These are phyloP conservation scores for Argya squamiceps DNA, from an alignment of 2,797 vertebrate species.

Conservation along the genomic window DNA sequence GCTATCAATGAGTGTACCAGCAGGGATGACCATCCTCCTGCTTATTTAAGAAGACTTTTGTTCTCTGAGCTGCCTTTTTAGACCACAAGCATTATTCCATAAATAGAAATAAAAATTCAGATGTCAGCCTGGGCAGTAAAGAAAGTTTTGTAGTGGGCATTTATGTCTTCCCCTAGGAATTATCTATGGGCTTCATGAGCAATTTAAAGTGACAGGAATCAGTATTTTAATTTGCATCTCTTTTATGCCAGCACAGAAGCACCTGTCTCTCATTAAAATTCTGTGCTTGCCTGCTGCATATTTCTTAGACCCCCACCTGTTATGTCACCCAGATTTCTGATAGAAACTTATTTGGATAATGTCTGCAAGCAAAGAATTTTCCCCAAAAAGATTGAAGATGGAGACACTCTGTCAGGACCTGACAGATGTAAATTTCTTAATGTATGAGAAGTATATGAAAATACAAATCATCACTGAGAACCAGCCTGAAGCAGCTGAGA, in stretches of 20 bases:
- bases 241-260: background rate
- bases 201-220: slow-evolving; percentile 53
- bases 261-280: slow-evolving; percentile 58
- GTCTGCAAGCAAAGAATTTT: slow-evolving; percentile 67
- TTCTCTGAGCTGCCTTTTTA: slow-evolving; percentile 6
- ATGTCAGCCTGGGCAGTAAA: background rate
- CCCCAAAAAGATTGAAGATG: slow-evolving; percentile 66
- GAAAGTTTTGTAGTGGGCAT: slow-evolving; percentile 2
- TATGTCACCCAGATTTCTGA: slow-evolving; percentile 69
- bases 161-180: slow-evolving; percentile 15
- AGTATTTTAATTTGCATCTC: slow-evolving; percentile 22
- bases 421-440: slow-evolving; percentile 80
- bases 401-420: slow-evolving; percentile 72
- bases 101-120: background rate
- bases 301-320: slow-evolving; percentile 66
- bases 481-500: slow-evolving; percentile 75
- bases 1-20: background rate
- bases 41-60: background rate
- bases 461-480: slow-evolving; percentile 75
- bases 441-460: slow-evolving; percentile 78
- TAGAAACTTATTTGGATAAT: slow-evolving; percentile 76
- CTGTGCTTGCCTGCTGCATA: slow-evolving; percentile 40
- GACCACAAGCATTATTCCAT: background rate
- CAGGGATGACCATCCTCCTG: background rate
- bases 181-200: slow-evolving; percentile 25